Evolutionary conservation across 1,140 invertebrate species (phyloP).

Genomic region (Diuraphis noxia): DNA sequence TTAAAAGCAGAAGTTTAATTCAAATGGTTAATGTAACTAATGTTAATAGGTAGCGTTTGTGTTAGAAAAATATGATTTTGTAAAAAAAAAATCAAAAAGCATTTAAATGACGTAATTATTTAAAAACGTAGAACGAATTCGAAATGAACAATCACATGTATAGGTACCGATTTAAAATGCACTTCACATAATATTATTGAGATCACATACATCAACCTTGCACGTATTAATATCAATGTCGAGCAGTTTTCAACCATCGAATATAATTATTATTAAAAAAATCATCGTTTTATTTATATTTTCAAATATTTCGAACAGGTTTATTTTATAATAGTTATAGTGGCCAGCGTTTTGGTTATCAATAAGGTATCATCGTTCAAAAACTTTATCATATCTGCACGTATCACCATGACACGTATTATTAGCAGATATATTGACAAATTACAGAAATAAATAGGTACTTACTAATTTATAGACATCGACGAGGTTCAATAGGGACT

Average conservation of each 20-base stretch:
- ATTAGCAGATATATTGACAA: neutral
- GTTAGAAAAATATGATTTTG: neutral
- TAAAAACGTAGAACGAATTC: neutral
- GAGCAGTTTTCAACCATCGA: neutral
- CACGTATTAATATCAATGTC: too few relatives aligned
- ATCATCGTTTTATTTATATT: neutral
- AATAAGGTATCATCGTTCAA: neutral
- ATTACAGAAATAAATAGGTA: neutral
- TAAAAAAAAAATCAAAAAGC: neutral
- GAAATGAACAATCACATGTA: too few relatives aligned
- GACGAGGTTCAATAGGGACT: neutral
- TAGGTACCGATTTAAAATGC: too few relatives aligned
- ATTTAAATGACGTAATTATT: neutral
- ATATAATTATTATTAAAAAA: neutral
- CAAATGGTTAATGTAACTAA: neutral
- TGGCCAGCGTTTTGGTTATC: neutral
- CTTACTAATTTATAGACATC: neutral
- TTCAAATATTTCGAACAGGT: neutral
- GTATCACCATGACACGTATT: neutral
- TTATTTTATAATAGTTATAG: neutral
- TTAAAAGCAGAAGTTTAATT: neutral
- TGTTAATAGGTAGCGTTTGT: neutral
- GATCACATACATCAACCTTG: too few relatives aligned
- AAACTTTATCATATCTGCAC: neutral
- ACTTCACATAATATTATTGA: too few relatives aligned